Base-by-base conservation (phyloP, 2,888 invertebrate species). In the Galerucella calmariensis region DNA sequence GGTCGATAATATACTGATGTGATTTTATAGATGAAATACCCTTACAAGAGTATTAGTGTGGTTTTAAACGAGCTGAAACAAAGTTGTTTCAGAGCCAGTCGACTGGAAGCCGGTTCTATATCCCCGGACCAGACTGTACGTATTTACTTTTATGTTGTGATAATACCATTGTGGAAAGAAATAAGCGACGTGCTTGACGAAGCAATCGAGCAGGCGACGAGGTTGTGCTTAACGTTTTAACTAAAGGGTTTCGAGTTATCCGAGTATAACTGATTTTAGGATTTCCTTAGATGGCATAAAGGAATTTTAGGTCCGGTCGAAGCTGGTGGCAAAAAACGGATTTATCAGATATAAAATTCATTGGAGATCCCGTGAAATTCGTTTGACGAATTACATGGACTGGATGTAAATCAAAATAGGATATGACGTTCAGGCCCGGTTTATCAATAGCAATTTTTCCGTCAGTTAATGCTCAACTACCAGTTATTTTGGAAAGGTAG, bases 11-110 rank as follows among this genome's bases (percentile, higher is more conserved):
- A 84, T 83, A 84, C 83, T 86, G 85, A 86, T 86, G 85, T 85
- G 85, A 86, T 86, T 86, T 86, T 81, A 86, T 86, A 86, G 85
- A 83, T 85, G 86, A 85, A 84, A 84, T 85, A 82, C 81, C 84
- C 83, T 82, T 79, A 83, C 82, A 82, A 82, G 77, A 80, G 82
- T 81, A 84, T 84, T 83, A 83, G 82, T 82, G 77, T 78, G 80
- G 81, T 79, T 83, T 79, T 78, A 83, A 84, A 83, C 82, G 84
- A 83, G 83, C 82, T 79, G 84, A 84, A 84, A 84, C 83, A 84
- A 84, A 84, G 82, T 83, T 83, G 83, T 80, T 81, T 80, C 77
- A 79, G 63, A 74, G 48, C 53, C 78, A 78, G 67, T 75, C 79
- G 78, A 76, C 79, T 75, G 77, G 77, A 73, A 79, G 76, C 74